Evolutionary conservation across 1,140 invertebrate species (phyloP).

Genomic region (Drosophila orena): DNA sequence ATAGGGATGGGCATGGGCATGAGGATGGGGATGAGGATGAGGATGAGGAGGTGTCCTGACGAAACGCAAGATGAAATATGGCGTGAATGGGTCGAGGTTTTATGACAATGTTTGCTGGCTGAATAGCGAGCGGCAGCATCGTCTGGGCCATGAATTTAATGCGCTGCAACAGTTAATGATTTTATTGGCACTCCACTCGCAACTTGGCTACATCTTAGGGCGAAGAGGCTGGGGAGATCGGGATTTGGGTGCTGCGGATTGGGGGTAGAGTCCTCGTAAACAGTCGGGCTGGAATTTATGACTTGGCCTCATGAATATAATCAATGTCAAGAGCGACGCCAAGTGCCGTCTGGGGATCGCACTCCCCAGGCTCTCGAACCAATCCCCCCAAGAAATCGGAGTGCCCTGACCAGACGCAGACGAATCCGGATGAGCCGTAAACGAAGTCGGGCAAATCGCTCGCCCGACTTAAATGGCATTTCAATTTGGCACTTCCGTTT

Average conservation of each 20-base stretch:
- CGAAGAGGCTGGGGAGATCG: too few relatives aligned
- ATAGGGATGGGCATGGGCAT: too few relatives aligned
- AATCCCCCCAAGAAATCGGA: constrained; percentile 34
- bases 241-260: neutral
- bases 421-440: constrained; percentile 20
- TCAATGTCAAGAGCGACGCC: constrained; percentile 59
- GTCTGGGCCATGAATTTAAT: constrained; percentile 67
- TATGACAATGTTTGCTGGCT: constrained; percentile 62
- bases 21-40: neutral
- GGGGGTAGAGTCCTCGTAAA: constrained; percentile 33
- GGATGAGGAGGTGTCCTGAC: neutral
- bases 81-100: constrained; percentile 50
- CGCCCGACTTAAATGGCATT: constrained; percentile 73
- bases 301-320: constrained; percentile 67
- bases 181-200: constrained; percentile 73
- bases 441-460: constrained; percentile 47
- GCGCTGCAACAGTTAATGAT: constrained; percentile 79
- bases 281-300: constrained; percentile 65
- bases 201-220: constrained; percentile 37
- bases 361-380: neutral
- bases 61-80: constrained; percentile 43
- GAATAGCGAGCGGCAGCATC: constrained; percentile 49
- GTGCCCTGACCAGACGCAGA: constrained; percentile 13
- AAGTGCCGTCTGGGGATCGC: constrained; percentile 45
- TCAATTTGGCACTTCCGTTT: constrained; percentile 82